Evolutionary conservation across 2,888 invertebrate genomes (phyloP), one percentile per base, ranked within the genome.

Genomic region (Sipha maydis): DNA sequence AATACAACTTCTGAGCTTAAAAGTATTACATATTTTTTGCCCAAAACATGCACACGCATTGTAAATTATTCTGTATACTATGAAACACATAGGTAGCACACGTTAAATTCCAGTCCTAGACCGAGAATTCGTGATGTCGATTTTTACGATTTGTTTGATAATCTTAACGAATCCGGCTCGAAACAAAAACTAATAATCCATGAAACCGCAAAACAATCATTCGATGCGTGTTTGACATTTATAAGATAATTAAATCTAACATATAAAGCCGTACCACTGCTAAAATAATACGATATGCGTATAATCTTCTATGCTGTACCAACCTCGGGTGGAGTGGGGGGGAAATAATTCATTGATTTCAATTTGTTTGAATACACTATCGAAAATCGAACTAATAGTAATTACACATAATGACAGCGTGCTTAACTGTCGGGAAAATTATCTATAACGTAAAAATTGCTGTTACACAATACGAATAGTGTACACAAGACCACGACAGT

Each of bases 331-430:
- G 17, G n/a, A n/a, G n/a, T n/a, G n/a, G n/a, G n/a, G 31, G 31
- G 28, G 28, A 28, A 67, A 48, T 48, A 48, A 28, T 28, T 2
- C 14, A 11, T 71, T 17, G 14, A 71, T 71, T 28, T 71, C 71
- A 61, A 25, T 79, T 79, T 79, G 34, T 79, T 56, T 34, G 78
- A 78, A 31, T 79, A 79, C 31, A 79, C 56, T 79, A 79, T 79
- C 34, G 25, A 56, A 78, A 79, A 78, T 34, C 11, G 5, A 31
- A 48, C n/a, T 21, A 34, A 79, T 14, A 56, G 14, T 56, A 79
- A 56, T 54, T 11, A 79, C 31, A 56, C 56, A 56, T 25, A 34
- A 34, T 79, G 34, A 71, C 14, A 5, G 11, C 0, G 17, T 71
- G 25, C 19, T 61, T 48, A 2, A 67, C 14, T 28, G 71, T 31